These are phyloP conservation scores for Anthrax anthrax DNA, from an alignment of 2,888 invertebrate genomes.

Conservation along the genomic window DNA sequence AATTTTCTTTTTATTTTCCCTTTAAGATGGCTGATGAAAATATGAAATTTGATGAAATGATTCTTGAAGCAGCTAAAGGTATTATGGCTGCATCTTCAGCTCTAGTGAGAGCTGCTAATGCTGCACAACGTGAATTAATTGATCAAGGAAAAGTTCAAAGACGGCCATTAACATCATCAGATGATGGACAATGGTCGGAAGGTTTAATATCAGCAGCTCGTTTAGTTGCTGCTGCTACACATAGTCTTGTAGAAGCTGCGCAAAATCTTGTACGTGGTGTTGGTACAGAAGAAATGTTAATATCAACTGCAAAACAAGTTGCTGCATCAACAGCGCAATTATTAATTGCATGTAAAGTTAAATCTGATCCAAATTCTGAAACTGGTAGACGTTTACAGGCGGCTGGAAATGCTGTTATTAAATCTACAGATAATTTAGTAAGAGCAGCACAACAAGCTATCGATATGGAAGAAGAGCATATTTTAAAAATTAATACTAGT, in stretches of 20 bases:
- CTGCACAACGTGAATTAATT: conserved; percentile 91
- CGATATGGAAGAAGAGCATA: conserved; percentile 80
- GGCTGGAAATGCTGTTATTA: conserved; percentile 92
- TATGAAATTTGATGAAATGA: conserved; percentile 98
- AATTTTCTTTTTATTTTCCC: conserved; percentile 8
- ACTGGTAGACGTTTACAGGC: conserved; percentile 81
- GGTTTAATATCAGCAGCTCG: conserved; percentile 91
- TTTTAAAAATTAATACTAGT: conserved; percentile 73
- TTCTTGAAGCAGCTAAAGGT: conserved; percentile 92
- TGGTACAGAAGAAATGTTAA: conserved; percentile 87
- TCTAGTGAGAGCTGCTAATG: conserved; percentile 88
- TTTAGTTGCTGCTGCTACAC: conserved; percentile 93
- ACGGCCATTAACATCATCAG: conserved; percentile 69
- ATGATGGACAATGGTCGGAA: conserved; percentile 97
- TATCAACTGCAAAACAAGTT: conserved; percentile 91
- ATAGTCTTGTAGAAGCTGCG: conserved; percentile 93
- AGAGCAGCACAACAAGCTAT: conserved; percentile 87
- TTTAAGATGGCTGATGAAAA: conserved; percentile 80
- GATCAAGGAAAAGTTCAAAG: conserved; percentile 78
- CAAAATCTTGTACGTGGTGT: conserved; percentile 89
- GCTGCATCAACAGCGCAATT: conserved; percentile 96
- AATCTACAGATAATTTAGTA: conserved; percentile 95
- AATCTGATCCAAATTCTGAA: conserved; percentile 91
- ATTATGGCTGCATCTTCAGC: conserved; percentile 96
- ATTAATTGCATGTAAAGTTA: conserved; percentile 96